phyloP scores from a whole-genome alignment of 2,888 invertebrate genomes.

The Arenicola marina region DNA sequence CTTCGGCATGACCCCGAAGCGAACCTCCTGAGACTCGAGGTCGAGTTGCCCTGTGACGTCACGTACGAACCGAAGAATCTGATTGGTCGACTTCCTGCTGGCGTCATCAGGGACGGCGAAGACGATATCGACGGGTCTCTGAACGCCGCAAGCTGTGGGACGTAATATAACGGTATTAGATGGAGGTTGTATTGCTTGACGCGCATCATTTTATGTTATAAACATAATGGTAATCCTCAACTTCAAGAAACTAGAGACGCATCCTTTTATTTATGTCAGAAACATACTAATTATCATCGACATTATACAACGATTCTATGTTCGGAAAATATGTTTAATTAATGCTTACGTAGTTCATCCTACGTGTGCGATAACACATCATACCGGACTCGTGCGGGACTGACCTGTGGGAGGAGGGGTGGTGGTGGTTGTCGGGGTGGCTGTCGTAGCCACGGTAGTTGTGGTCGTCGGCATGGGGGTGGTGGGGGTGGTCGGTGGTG shows the following conservation, averaged over 20 bases:
- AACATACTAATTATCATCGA: no score
- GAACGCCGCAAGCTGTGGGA: slow-evolving; percentile 17
- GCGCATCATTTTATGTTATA: background rate
- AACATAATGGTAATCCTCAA: no score
- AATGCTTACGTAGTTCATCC: no score
- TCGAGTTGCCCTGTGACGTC: slow-evolving; percentile 15
- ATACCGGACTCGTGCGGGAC: no score
- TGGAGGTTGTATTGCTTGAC: background rate
- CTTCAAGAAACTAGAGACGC: no score
- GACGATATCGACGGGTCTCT: slow-evolving; percentile 22
- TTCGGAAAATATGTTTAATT: no score
- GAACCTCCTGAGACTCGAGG: slow-evolving; percentile 8
- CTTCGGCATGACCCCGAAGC: slow-evolving; percentile 22
- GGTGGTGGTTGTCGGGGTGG: no score
- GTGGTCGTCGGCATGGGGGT: background rate
- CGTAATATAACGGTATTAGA: background rate
- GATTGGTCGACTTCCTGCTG: slow-evolving; percentile 4
- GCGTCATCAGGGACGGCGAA: slow-evolving; percentile 21
- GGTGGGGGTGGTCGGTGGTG: no score
- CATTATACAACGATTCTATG: no score
- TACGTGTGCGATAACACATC: no score
- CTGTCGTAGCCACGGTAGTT: background rate
- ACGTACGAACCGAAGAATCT: slow-evolving; percentile 17
- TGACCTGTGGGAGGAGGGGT: no score
- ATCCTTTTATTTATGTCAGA: no score